Evolutionary conservation across 2,888 invertebrate species (phyloP).

Genomic region (Protophormia terraenovae): DNA sequence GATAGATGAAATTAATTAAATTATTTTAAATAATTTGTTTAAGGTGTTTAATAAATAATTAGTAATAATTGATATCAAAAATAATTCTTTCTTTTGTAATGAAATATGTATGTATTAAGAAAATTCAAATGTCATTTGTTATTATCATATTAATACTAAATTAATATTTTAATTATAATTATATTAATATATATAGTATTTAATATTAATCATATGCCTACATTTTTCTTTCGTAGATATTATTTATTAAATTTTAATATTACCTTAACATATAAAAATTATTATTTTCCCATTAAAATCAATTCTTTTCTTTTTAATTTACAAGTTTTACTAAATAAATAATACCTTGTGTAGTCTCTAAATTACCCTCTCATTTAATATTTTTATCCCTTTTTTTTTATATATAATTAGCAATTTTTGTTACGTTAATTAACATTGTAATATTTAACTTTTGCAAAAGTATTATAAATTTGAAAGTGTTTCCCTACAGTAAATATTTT

Average conservation of each 20-base stretch:
- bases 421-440: neutral
- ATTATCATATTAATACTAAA: too few relatives aligned
- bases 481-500: neutral
- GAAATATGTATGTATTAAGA: too few relatives aligned
- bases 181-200: neutral
- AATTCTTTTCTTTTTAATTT: neutral
- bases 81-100: too few relatives aligned
- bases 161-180: too few relatives aligned
- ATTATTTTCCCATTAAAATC: neutral
- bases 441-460: neutral
- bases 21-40: too few relatives aligned
- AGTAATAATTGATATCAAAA: too few relatives aligned
- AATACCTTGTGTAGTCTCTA: neutral
- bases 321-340: neutral
- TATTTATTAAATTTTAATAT: too few relatives aligned
- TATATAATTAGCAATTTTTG: neutral
- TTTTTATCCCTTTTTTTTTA: neutral
- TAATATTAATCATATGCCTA: neutral
- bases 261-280: neutral
- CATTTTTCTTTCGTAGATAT: neutral
- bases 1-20: too few relatives aligned
- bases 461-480: neutral
- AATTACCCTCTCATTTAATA: neutral
- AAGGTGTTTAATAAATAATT: too few relatives aligned
- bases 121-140: neutral